A percentile compares a stretch with the other conserved stretches of the same genome.
These are phyloP conservation scores for Natator depressus DNA, from an alignment of 2,113 vertebrate species.

Conservation along the genomic window DNA sequence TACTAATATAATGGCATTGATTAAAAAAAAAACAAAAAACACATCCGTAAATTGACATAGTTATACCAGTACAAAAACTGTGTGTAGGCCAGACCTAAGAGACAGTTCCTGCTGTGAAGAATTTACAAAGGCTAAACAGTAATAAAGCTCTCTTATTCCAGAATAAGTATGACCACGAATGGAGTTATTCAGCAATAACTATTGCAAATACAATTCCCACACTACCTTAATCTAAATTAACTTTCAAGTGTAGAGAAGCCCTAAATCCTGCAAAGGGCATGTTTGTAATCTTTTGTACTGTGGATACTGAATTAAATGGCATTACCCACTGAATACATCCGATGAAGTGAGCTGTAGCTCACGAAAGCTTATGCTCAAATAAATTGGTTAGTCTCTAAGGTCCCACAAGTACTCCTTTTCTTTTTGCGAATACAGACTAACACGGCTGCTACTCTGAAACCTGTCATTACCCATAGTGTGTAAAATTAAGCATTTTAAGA, in stretches of 20 bases:
- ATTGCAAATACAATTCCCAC: neutral
- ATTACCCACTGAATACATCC: neutral
- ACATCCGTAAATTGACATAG: neutral
- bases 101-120: neutral
- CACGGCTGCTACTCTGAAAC: no score
- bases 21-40: neutral
- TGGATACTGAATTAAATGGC: neutral
- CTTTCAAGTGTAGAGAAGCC: neutral
- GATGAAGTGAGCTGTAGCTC: no score
- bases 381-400: no score
- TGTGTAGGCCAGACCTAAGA: neutral
- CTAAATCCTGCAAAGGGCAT: neutral
- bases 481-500: neutral
- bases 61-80: neutral
- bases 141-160: neutral
- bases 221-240: neutral
- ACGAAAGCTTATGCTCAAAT: no score
- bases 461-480: neutral
- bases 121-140: neutral
- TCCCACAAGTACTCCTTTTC: no score
- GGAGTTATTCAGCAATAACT: neutral
- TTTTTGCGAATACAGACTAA: no score
- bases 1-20: accelerated
- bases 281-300: neutral
- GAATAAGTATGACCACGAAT: neutral